Conservation (phyloP, 92 coral and sea anemone species). For the Heteractis magnifica region DNA sequence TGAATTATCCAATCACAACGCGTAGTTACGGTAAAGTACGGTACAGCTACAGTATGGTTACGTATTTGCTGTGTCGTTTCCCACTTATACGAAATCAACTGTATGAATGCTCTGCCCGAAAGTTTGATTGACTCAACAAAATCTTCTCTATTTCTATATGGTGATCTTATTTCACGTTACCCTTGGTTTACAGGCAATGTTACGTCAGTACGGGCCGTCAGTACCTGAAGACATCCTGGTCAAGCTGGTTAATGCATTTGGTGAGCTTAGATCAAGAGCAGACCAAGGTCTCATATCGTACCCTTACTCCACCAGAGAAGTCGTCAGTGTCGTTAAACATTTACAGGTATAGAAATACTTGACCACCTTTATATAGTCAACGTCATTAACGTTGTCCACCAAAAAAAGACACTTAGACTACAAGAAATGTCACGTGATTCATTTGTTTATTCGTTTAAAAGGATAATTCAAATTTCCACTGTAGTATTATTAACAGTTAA, state of each 20-base stretch:
- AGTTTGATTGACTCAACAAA: neutral
- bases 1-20: too few species aligned
- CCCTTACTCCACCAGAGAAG: constrained; percentile 98
- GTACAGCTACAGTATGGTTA: too few species aligned
- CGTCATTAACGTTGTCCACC: neutral
- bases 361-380: neutral
- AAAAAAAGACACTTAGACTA: too few species aligned
- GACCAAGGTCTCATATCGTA: constrained; percentile 96
- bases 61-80: too few species aligned
- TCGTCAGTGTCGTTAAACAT: constrained; percentile 93
- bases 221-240: constrained; percentile 79
- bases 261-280: constrained; percentile 90
- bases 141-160: too few species aligned
- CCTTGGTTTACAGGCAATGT: constrained; percentile 65
- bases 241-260: constrained; percentile 90
- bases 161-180: neutral
- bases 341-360: constrained; percentile 64
- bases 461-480: neutral
- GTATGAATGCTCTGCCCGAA: too few species aligned
- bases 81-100: too few species aligned
- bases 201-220: constrained; percentile 91
- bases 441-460: too few species aligned
- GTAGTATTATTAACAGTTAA: too few species aligned
- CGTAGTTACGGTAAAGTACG: too few species aligned
- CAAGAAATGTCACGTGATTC: too few species aligned